These are phyloP conservation scores for Furcula furcula DNA, from an alignment of 2,888 invertebrate species.

Conservation along the genomic window DNA sequence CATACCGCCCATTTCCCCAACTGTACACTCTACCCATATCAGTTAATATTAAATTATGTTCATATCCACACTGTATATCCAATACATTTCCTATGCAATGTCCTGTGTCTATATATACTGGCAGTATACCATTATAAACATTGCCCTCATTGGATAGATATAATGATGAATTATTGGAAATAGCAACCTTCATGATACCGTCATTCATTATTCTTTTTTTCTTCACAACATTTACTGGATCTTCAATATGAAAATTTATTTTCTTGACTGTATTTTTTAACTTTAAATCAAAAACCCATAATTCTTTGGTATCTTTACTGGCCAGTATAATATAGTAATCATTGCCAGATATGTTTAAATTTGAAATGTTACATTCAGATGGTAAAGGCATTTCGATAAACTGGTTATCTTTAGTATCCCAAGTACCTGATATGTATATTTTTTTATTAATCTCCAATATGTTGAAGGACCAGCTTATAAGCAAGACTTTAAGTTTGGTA, in stretches of 20 bases:
- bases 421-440: conserved; percentile 57
- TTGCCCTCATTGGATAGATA: conserved; percentile 50
- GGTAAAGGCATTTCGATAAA: conserved; percentile 43
- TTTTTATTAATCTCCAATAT: conserved; percentile 42
- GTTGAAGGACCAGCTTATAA: conserved; percentile 68
- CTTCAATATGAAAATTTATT: conserved; percentile 41
- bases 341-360: conserved; percentile 50
- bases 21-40: conserved; percentile 87
- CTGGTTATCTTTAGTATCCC: conserved; percentile 44
- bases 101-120: conserved; percentile 81
- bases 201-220: conserved; percentile 39
- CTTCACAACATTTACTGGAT: conserved; percentile 26
- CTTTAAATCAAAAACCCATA: conserved; percentile 52
- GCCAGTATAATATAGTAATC: conserved; percentile 51
- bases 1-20: conserved; percentile 92
- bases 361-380: conserved; percentile 25
- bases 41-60: conserved; percentile 89
- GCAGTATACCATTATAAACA: conserved; percentile 82
- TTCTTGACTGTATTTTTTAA: conserved; percentile 34
- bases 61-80: conserved; percentile 89
- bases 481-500: conserved; percentile 32
- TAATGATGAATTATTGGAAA: conserved; percentile 43
- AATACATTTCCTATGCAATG: conserved; percentile 75
- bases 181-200: conserved; percentile 41
- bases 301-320: conserved; percentile 30